A percentile compares a stretch with the other conserved stretches of the same genome.
Conservation (phyloP, 2,797 vertebrate species). For the Peromyscus melanophrys region DNA sequence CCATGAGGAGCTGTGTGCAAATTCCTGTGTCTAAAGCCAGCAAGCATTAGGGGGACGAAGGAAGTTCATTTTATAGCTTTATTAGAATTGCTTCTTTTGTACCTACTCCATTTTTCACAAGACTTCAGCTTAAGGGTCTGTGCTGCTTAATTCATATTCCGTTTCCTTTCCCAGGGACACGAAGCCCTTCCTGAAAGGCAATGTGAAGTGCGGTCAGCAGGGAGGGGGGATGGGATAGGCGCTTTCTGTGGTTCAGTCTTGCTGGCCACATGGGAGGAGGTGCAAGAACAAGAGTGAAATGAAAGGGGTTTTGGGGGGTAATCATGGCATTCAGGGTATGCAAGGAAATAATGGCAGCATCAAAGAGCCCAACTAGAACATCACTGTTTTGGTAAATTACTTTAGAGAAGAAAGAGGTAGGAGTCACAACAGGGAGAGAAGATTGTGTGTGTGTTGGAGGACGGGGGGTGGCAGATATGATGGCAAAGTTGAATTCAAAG, state of each 20-base stretch:
- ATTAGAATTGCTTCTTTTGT: conserved; percentile 79
- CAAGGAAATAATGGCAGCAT: background rate
- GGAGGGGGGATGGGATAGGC: background rate
- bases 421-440: background rate
- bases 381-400: conserved; percentile 18
- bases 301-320: background rate
- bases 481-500: background rate
- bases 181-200: conserved; percentile 59
- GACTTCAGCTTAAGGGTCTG: conserved; percentile 64
- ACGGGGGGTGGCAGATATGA: background rate
- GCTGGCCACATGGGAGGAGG: background rate
- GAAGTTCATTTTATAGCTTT: conserved; percentile 74
- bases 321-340: background rate
- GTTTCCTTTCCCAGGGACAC: conserved; percentile 78
- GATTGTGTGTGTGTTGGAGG: background rate
- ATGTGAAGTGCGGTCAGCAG: background rate
- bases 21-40: conserved; percentile 71
- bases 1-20: conserved; percentile 51
- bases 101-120: conserved; percentile 66
- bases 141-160: conserved; percentile 72
- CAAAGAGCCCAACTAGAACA: conserved; percentile 11
- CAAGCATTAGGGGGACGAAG: conserved; percentile 70
- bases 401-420: conserved; percentile 46
- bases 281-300: background rate
- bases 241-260: background rate